Conservation (phyloP, 2,888 invertebrate species). For the Odontomyia ornata region DNA sequence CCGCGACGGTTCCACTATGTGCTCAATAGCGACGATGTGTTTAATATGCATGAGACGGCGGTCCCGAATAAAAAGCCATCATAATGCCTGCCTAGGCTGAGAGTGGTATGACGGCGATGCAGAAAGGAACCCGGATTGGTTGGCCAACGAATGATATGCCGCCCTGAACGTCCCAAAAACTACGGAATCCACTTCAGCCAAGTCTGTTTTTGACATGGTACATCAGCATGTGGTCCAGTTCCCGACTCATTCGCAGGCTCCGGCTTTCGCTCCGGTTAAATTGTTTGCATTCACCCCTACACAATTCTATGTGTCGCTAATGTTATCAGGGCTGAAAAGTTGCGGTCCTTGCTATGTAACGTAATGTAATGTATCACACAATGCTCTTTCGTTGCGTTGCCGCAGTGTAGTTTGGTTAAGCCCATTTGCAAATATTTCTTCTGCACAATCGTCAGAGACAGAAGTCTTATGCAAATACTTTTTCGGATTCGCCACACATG, state of each 20-base stretch:
- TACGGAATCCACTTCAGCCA: conserved; percentile 47
- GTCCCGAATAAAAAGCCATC: conserved; percentile 24
- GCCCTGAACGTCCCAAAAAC: conserved; percentile 28
- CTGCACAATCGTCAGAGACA: conserved; percentile 17
- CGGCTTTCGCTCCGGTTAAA: conserved; percentile 28
- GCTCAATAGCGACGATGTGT: conserved; percentile 23
- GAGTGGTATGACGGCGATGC: conserved; percentile 12
- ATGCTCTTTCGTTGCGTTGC: conserved; percentile 7
- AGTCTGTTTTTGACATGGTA: conserved; percentile 45
- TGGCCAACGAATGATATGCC: conserved; percentile 42
- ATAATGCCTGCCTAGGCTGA: conserved; percentile 30
- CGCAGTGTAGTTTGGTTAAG: conserved; percentile 43
- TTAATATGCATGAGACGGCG: conserved; percentile 36
- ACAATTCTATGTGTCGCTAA: conserved; percentile 27
- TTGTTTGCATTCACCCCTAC: conserved; percentile 46
- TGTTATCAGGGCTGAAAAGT: conserved; percentile 26
- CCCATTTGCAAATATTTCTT: conserved; percentile 47
- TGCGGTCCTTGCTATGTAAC: conserved; percentile 26
- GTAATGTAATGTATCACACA: conserved; percentile 1
- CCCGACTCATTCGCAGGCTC: background rate
- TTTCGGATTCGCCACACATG: conserved; percentile 27
- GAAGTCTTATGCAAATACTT: conserved; percentile 38
- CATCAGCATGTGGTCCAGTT: conserved; percentile 49
- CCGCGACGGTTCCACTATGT: background rate
- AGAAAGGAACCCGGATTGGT: background rate